Evolutionary conservation across 2,888 invertebrate species (phyloP), one percentile per base, ranked within the genome.

Genomic region (Parapristionchus giblindavisi): DNA sequence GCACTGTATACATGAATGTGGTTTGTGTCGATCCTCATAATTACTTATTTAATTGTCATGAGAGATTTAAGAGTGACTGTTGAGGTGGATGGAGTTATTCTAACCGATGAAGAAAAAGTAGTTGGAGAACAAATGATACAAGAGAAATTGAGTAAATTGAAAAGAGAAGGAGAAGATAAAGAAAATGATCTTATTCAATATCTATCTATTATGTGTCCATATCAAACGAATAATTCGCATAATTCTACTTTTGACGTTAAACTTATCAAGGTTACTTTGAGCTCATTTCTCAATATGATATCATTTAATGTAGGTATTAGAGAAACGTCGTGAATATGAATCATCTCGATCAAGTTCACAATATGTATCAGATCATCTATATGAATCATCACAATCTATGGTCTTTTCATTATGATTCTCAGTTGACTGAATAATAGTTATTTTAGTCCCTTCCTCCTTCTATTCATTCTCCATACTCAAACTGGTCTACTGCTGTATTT

Each of bases 311-410:
- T 1, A 73, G 73, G 34, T 73, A 24, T 29, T 73, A 11, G 48
- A 60, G 43, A 73, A 73, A n/a, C 60, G 73, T 14, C 43, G 73
- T 1, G 60, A 73, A 38, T 60, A 73, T 36, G 63, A 65, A 8
- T 43, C 5, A 4, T 65, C 63, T 2, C 4, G 17, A 17, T 27
- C 21, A 32, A 40, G 5, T 65, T 27, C n/a, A 29, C 63, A 29
- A 43, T 21, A 21, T 29, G 24, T 17, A 51, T 52, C 24, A 2
- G 8, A 68, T 52, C n/a, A 54, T 14, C 27, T 21, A 24, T 21
- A n/a, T 54, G 11, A 24, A n/a, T 54, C 24, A 24, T 54, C 21
- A 1, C 17, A 21, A 11, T 32, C 60, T 3, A 32, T 60, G 11
- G 11, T 34, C 14, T 14, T 8, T 8, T n/a, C 6, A 27, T 3